Base-by-base conservation (phyloP, 2,113 vertebrate genomes). In the chimpanzee (Pan troglodytes) region DNA sequence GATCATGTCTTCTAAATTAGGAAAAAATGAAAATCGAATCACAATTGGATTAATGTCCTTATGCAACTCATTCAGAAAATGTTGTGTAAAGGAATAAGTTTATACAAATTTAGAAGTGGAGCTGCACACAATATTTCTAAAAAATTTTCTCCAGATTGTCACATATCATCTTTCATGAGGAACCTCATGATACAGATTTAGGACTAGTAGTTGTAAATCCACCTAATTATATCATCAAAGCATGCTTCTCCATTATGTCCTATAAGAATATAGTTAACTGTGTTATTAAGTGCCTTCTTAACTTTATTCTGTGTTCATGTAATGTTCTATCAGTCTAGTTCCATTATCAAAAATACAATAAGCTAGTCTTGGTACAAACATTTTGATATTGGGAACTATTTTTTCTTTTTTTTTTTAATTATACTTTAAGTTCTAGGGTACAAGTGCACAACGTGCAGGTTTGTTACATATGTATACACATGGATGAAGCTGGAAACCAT, bases 1-100 rank as follows among this genome's bases (percentile, higher is more conserved):
- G 40, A 45, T 89, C 67, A 78, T 52, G 73, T 88, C 32, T 93
- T 93, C 35, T 40, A 68, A 93, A 95, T 83, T 83, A 94, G 57
- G 48, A n/a, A 85, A 38, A 89, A 61, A 64, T 89, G 12, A 61
- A 81, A 94, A 86, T 90, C 18, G 88, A 88, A 89, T 93, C 55
- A 97, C 4, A 12, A 38, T 67, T 76, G 78, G 35, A 64, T 92
- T 87, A 90, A 87, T 84, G 32, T 64, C 55, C 11, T 48, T 23
- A 79, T 9, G 23, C 0, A 17, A 61, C 5, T 38, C 40, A 79
- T 83, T 23, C 10, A 81, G 32, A 84, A 92, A 89, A 32, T 76
- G 48, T 81, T 72, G 11, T n/a, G 5, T 23, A 61, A 2, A 40
- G 86, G 64, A 61, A 45, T 38, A 81, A 61, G 32, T 93, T 45